Conservation (phyloP, 2,113 vertebrate species). For the Psephotus haematonotus region DNA sequence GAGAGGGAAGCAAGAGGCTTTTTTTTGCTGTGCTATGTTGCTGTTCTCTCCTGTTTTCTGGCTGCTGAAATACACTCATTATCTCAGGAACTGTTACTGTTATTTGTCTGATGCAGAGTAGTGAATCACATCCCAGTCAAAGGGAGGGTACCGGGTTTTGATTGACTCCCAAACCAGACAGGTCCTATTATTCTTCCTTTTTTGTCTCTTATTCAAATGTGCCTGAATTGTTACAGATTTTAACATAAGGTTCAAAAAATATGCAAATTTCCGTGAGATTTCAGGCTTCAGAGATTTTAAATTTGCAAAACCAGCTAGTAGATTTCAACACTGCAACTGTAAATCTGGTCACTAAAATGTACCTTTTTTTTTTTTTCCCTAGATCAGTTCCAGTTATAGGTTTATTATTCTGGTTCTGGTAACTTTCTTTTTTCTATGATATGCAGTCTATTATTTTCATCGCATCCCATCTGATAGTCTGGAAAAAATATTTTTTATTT, state of each 20-base stretch:
- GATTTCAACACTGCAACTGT: not conserved
- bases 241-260: not conserved
- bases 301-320: not conserved
- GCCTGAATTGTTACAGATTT: not conserved
- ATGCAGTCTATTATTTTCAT: not conserved
- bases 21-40: not conserved
- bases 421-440: not conserved
- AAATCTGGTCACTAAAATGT: not conserved
- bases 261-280: slow-evolving; percentile 17
- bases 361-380: too few species aligned
- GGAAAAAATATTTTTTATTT: not conserved
- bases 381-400: not conserved
- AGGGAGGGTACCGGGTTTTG: slow-evolving; percentile 32
- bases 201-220: slow-evolving; percentile 36
- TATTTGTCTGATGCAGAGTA: not conserved
- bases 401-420: not conserved
- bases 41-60: slow-evolving; percentile 33
- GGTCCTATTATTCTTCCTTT: slow-evolving; percentile 44
- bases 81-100: not conserved
- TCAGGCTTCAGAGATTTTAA: not conserved
- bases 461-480: not conserved
- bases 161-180: slow-evolving; percentile 28
- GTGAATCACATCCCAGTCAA: not conserved
- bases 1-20: not conserved
- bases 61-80: not conserved